Conservation (phyloP, 1,140 invertebrate genomes). For the Zeugodacus cucurbitae region DNA sequence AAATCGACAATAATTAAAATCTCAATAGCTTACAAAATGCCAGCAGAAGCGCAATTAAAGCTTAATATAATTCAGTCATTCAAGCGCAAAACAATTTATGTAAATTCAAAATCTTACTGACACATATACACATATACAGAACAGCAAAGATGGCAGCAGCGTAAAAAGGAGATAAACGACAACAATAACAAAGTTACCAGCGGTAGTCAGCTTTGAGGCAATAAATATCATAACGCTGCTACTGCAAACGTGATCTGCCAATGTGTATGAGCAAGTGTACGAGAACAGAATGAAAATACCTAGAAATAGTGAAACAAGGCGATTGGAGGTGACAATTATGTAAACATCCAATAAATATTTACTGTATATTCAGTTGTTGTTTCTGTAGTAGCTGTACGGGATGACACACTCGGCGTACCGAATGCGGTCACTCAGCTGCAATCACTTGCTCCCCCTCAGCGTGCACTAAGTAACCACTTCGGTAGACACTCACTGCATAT, state of each 20-base stretch:
- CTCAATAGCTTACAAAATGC: background rate
- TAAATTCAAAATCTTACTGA: background rate
- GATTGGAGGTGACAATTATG: background rate
- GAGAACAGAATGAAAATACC: background rate
- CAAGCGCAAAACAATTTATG: slow-evolving; percentile 1
- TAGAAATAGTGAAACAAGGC: background rate
- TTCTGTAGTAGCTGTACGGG: background rate
- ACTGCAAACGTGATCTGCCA: background rate
- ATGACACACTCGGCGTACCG: background rate
- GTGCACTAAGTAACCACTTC: background rate
- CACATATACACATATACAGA: background rate
- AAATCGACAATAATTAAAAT: background rate
- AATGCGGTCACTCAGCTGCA: slow-evolving; percentile 4
- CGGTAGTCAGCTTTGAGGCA: background rate
- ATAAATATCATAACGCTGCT: background rate
- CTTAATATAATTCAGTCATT: slow-evolving; percentile 25
- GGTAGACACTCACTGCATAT: background rate
- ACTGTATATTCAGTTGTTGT: background rate
- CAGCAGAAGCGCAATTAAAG: background rate
- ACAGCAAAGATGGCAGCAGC: background rate
- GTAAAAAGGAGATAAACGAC: background rate
- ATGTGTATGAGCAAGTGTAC: background rate
- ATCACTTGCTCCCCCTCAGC: background rate
- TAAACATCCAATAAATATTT: background rate
- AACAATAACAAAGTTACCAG: background rate